Evolutionary conservation across 2,797 vertebrate species (phyloP), one percentile per base, ranked within the genome.

Genomic region (Lutra lutra): DNA sequence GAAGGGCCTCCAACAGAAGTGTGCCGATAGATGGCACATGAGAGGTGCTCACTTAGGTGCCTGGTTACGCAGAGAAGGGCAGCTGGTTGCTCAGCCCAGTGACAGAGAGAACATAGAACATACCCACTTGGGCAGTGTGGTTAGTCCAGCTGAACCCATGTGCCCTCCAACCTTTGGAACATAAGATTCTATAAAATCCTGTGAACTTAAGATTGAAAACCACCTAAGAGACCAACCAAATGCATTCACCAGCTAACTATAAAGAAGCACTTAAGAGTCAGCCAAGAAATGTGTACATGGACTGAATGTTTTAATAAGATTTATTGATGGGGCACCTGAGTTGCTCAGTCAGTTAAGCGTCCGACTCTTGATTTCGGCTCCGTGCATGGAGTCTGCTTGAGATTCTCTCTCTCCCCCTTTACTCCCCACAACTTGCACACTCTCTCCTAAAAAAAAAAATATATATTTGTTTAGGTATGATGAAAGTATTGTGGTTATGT

Each of bases 261-360:
- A 38, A 43, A 56, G 73, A 85, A 85, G 35, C 70, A n/a, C 64
- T 95, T 79, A 38, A 68, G n/a, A 95, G 25, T 35, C 64, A 75
- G 32, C 14, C 7, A 8, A 60, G 38, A 15, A 91, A 86, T 78
- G 14, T 27, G 13, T 72, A 89, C 17, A 54, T 2, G 43, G 27
- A 68, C n/a, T 85, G 32, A 62, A 89, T 78, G 25, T 93, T 83
- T 93, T 66, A 86, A 72, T 83, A 62, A 92, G 23, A 60, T 40
- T 32, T 38, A 29, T 66, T 84, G 66, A 38, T 68, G 66, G n/a
- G 66, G 66, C n/a, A 68, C 4, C n/a, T 21, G n/a, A 35, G 66
- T 68, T n/a, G n/a, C 66, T 68, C 66, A 66, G 15, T 66, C 62
- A 66, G 32, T 66, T n/a, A n/a, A 66, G 32, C 3, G 14, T n/a